Percentiles rank a stretch among this genome's conserved stretches.
phyloP scores from a whole-genome alignment of 2,797 vertebrate genomes.

The Acanthurus leucopareius region DNA sequence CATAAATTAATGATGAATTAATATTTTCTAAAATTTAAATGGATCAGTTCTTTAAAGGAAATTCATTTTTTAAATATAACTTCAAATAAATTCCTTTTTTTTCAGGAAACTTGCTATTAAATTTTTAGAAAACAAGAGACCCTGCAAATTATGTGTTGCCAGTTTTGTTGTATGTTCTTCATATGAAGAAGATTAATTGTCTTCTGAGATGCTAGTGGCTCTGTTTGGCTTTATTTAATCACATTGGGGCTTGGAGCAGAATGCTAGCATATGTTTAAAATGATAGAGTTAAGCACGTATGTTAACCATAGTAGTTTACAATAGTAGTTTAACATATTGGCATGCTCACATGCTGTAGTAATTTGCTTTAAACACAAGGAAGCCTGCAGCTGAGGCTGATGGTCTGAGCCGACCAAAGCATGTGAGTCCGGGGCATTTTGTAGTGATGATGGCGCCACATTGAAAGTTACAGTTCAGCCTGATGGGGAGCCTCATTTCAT shows the following conservation, averaged over 20 bases:
- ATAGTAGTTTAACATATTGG: not conserved
- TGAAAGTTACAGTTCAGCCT: not conserved
- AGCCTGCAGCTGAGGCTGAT: not conserved
- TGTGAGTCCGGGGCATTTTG: not conserved
- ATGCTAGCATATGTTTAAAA: not conserved
- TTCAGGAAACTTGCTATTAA: not conserved
- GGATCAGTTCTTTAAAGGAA: not conserved
- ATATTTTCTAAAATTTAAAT: not conserved
- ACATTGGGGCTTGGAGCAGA: not conserved
- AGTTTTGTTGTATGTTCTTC: slow-evolving; percentile 3
- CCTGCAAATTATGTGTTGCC: not conserved
- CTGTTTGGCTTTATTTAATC: not conserved
- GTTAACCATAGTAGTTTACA: not conserved
- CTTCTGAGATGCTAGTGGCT: not conserved
- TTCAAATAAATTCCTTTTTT: too few relatives aligned
- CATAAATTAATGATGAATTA: not conserved
- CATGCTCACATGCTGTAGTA: not conserved
- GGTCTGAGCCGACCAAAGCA: not conserved
- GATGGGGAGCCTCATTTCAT: not conserved
- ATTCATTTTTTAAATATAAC: too few relatives aligned
- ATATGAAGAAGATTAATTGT: slow-evolving; percentile 13
- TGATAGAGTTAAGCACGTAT: not conserved
- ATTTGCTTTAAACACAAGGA: not conserved
- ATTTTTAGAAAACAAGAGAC: not conserved
- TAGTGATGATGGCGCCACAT: not conserved